phyloP scores from a whole-genome alignment of 2,113 vertebrate genomes.

The Desmodus rotundus region DNA sequence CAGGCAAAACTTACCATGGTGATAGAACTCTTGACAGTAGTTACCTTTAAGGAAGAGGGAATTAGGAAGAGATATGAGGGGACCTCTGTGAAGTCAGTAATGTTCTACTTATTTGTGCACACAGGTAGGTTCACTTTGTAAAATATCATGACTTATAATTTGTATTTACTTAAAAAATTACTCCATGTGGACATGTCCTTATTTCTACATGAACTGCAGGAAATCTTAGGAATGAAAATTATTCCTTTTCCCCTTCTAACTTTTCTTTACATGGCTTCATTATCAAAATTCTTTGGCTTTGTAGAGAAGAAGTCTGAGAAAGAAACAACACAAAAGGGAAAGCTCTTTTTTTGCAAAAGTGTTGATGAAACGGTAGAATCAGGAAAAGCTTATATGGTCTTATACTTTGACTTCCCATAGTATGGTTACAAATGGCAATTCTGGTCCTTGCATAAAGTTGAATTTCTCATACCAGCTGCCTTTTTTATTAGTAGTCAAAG shows the following conservation, averaged over 20 bases:
- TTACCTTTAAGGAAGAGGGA: neutral
- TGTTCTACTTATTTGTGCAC: neutral
- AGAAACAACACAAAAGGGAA: neutral
- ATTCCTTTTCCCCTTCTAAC: neutral
- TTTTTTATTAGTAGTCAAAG: conserved; percentile 10
- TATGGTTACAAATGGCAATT: conserved; percentile 27
- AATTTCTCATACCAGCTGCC: neutral
- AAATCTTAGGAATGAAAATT: neutral
- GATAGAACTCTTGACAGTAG: neutral
- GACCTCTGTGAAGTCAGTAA: neutral
- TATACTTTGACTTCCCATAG: neutral
- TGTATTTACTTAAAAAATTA: neutral
- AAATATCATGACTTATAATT: conserved; percentile 6
- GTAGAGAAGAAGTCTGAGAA: neutral
- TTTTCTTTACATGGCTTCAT: neutral
- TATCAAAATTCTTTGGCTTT: neutral
- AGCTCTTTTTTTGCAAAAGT: neutral
- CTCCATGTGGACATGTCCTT: neutral
- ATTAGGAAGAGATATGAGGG: neutral
- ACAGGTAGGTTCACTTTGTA: neutral
- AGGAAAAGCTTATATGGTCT: neutral
- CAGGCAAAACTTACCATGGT: neutral
- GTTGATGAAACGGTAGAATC: neutral
- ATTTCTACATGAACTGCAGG: neutral
- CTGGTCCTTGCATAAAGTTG: neutral